A percentile compares a stretch with the other conserved stretches of the same genome.
phyloP scores from a whole-genome alignment of 2,888 invertebrate genomes.

The Augiades crinisus region DNA sequence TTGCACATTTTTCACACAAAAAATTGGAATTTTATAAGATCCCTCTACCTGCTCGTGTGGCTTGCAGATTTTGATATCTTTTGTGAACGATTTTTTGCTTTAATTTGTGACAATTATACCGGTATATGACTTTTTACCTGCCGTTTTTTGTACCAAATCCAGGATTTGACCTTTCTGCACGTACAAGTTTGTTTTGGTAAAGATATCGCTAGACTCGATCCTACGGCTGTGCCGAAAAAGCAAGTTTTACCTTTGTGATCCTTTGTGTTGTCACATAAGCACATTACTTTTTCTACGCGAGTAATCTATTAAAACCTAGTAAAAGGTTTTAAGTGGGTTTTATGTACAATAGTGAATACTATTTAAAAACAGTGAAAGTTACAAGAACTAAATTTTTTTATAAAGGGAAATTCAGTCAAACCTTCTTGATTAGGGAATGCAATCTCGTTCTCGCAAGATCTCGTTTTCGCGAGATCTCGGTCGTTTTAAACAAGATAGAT shows the following conservation, averaged over 20 bases:
- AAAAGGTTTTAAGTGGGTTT: too few species aligned
- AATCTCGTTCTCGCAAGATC: too few species aligned
- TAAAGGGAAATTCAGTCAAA: too few species aligned
- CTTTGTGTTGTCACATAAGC: neutral
- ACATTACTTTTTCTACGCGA: too few species aligned
- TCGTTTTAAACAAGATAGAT: too few species aligned
- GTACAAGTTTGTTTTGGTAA: constrained; percentile 67
- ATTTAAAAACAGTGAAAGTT: too few species aligned
- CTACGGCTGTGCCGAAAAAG: neutral
- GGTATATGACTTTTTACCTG: constrained; percentile 82
- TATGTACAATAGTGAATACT: too few species aligned
- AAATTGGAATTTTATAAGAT: constrained; percentile 61
- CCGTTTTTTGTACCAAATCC: constrained; percentile 60
- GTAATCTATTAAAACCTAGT: too few species aligned
- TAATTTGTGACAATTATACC: constrained; percentile 82
- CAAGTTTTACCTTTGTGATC: neutral
- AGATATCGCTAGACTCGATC: constrained; percentile 46
- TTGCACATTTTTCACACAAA: constrained; percentile 71
- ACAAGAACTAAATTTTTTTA: too few species aligned
- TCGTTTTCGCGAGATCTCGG: too few species aligned
- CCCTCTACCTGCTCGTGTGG: constrained; percentile 79
- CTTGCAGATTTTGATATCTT: constrained; percentile 81
- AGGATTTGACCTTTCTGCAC: constrained; percentile 67
- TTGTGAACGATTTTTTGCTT: constrained; percentile 75
- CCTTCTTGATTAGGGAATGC: too few species aligned